Evolutionary conservation across 2,888 invertebrate species (phyloP).

Genomic region (Cosmopolites sordidus): DNA sequence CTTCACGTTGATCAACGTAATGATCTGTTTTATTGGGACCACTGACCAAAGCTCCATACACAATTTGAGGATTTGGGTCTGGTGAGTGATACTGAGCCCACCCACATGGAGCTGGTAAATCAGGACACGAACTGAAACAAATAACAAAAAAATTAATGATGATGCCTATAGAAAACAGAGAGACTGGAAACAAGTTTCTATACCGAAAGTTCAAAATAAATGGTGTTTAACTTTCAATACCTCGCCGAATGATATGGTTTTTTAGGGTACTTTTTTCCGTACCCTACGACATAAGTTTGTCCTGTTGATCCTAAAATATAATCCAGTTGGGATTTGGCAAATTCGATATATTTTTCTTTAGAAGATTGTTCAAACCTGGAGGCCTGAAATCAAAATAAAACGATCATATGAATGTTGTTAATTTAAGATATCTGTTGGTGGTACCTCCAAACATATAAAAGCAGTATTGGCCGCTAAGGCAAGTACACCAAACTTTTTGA

Average conservation of each 20-base stretch:
- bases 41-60: slow-evolving; percentile 56
- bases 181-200: no score
- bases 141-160: neutral
- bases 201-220: no score
- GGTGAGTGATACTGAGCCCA: slow-evolving; percentile 49
- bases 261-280: slow-evolving; percentile 52
- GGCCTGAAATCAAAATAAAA: slow-evolving; percentile 37
- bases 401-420: neutral
- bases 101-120: slow-evolving; percentile 49
- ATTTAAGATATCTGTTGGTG: neutral
- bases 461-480: slow-evolving; percentile 55
- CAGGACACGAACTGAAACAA: slow-evolving; percentile 51
- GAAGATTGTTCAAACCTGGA: slow-evolving; percentile 42
- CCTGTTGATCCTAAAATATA: slow-evolving; percentile 55
- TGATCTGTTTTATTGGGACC: slow-evolving; percentile 54
- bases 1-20: slow-evolving; percentile 52
- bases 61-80: slow-evolving; percentile 52
- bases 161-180: no score
- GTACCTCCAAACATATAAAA: slow-evolving; percentile 53
- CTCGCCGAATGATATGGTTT: slow-evolving; percentile 55
- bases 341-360: slow-evolving; percentile 46
- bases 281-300: slow-evolving; percentile 55
- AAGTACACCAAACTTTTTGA: slow-evolving; percentile 54
- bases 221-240: slow-evolving; percentile 34
- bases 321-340: slow-evolving; percentile 53